Evolutionary conservation across 1,140 invertebrate genomes (phyloP).

Genomic region (Coenobita brevimanus): DNA sequence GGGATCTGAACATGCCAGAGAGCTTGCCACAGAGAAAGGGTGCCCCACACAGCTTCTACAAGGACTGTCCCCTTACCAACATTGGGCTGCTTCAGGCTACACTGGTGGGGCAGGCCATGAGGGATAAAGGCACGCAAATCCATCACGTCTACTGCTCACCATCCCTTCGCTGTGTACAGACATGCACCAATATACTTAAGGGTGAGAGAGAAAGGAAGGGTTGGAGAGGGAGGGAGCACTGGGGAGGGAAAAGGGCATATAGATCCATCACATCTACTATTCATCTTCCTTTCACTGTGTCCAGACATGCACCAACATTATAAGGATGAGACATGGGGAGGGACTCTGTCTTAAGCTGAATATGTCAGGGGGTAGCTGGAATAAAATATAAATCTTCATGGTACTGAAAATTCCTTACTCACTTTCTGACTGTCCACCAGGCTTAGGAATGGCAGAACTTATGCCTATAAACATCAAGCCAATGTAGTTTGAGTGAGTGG

Average conservation of each 20-base stretch:
- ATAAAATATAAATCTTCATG: no score
- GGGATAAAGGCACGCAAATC: conserved; percentile 79
- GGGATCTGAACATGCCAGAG: conserved; percentile 92
- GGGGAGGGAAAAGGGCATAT: background rate
- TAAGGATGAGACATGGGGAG: no score
- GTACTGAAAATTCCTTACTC: no score
- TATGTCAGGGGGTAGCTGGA: no score
- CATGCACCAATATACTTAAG: conserved; percentile 82
- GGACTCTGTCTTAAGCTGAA: no score
- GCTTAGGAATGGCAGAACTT: no score
- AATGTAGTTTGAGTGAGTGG: no score
- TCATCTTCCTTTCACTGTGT: no score
- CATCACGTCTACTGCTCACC: conserved; percentile 88
- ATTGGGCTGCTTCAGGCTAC: conserved; percentile 77
- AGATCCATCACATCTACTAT: no score
- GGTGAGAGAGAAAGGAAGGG: conserved; percentile 76
- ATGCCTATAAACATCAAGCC: no score
- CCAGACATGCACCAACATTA: no score
- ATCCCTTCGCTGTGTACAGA: conserved; percentile 92
- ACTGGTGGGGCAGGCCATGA: conserved; percentile 83
- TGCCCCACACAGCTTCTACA: conserved; percentile 81
- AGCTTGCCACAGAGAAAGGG: conserved; percentile 72
- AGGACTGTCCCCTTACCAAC: conserved; percentile 91
- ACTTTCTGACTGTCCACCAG: no score
- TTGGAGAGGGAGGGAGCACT: background rate